These are phyloP conservation scores for Leptestheria dahalacensis DNA, from an alignment of 1,140 invertebrate species.

Conservation along the genomic window DNA sequence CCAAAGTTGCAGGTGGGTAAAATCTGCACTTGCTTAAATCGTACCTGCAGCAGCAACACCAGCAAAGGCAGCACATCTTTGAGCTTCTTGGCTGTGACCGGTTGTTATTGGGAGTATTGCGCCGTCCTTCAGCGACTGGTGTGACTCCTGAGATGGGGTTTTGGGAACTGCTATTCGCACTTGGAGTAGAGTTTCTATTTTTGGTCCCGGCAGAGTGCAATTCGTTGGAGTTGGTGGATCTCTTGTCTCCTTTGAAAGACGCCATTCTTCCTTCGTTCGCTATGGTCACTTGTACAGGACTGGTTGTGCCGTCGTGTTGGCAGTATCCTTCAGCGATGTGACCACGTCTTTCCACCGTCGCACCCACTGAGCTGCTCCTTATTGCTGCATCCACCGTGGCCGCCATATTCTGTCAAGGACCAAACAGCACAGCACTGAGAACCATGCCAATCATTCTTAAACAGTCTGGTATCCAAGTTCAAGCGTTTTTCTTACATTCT, in stretches of 20 bases:
- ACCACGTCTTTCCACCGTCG: neutral
- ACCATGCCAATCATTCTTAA: too few relatives aligned
- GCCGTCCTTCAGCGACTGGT: neutral
- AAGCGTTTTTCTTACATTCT: too few relatives aligned
- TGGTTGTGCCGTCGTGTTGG: neutral
- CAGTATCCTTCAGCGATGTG: conserved; percentile 1
- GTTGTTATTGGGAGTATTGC: neutral
- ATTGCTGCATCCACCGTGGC: neutral
- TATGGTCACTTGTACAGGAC: neutral
- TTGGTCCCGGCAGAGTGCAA: conserved; percentile 5
- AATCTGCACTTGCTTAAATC: conserved; percentile 20
- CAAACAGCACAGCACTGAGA: too few relatives aligned
- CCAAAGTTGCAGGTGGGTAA: too few relatives aligned
- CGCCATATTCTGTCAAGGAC: neutral
- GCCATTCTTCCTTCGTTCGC: too few relatives aligned
- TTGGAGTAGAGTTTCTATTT: neutral
- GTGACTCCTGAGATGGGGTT: neutral
- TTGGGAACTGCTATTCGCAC: neutral
- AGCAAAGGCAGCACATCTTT: conserved; percentile 26
- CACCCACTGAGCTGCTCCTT: neutral
- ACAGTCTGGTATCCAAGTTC: too few relatives aligned
- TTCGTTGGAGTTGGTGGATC: neutral
- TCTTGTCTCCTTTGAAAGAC: too few relatives aligned
- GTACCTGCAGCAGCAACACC: conserved; percentile 29
- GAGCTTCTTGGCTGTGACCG: neutral